These are phyloP conservation scores for Drosophila biarmipes DNA, from an alignment of 1,140 invertebrate genomes.

Conservation along the genomic window DNA sequence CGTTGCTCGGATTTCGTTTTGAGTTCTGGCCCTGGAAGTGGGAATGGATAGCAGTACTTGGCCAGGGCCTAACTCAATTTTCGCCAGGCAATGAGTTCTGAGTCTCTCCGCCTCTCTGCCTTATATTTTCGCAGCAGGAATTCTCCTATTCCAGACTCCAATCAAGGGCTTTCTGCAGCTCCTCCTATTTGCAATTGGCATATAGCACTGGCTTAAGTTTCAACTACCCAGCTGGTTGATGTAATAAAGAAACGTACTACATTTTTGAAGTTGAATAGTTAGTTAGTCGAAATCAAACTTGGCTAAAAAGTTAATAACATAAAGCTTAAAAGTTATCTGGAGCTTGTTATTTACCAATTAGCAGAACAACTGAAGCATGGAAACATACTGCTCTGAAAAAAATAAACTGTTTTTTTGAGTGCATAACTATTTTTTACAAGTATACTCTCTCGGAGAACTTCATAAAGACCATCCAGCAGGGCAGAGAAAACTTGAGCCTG, in stretches of 20 bases:
- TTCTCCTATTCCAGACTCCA: constrained; percentile 30
- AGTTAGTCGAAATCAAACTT: too few species aligned
- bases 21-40: neutral
- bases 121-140: constrained; percentile 38
- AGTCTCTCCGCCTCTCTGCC: constrained; percentile 13
- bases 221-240: too few species aligned
- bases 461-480: neutral
- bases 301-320: neutral
- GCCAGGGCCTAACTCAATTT: constrained; percentile 52
- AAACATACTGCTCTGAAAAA: neutral
- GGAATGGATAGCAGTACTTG: constrained; percentile 17
- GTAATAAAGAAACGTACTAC: too few species aligned
- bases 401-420: neutral
- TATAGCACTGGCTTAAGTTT: neutral
- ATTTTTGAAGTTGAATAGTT: neutral
- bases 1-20: constrained; percentile 20
- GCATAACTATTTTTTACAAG: constrained; percentile 1
- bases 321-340: too few species aligned
- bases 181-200: constrained; percentile 6
- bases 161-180: constrained; percentile 30
- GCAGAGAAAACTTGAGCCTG: constrained; percentile 17
- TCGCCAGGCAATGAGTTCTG: constrained; percentile 34
- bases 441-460: neutral
- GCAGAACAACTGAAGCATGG: neutral
- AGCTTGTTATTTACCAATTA: neutral